Evolutionary conservation across 2,888 invertebrate genomes (phyloP), one percentile per base, ranked within the genome.

Genomic region (Embidobia sp.): DNA sequence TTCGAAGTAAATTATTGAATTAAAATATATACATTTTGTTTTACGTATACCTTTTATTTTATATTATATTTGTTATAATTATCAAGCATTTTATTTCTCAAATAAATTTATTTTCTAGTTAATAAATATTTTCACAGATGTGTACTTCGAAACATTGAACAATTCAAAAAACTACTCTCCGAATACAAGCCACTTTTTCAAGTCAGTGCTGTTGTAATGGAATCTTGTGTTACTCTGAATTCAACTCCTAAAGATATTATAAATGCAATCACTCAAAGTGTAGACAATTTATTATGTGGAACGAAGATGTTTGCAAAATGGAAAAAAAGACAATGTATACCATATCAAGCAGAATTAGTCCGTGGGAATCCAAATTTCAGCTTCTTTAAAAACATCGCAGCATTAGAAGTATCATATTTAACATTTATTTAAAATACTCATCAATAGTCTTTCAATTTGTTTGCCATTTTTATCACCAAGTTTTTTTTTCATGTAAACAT

Each of bases 251-350:
- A 92, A 2, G 96, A 97, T 86, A 92, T 96, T 19, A 94, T 94
- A 86, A 95, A 94, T 78, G 93, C 95, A 18, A 92, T 96, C 8
- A 90, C 95, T 7, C 93, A 93, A 81, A 93, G 94, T 80, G 92
- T 95, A n/a, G 93, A 94, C 82, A 95, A 97, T 86, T 94, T 95
- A 84, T 90, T 97, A 1, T 94, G 94, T 77, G 93, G 94, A 93
- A 87, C 96, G 3, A 95, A 94, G 82, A 88, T 91, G 0, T 95
- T 97, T 84, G 93, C 94, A 0, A 93, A 97, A 5, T 98, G 97
- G 97, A 95, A 96, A 94, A 91, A 93, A 81, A 93, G 93, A n/a
- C 95, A 95, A 0, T 97, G 97, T 84, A 85, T 95, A 0, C 92
- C 93, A 31, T 95, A 95, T 74, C 91, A 93, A 1, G 93, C 94